A percentile compares a stretch with the other conserved stretches of the same genome.
Evolutionary conservation across 2,888 invertebrate species (phyloP).

Genomic region (Ariolimax columbianus): DNA sequence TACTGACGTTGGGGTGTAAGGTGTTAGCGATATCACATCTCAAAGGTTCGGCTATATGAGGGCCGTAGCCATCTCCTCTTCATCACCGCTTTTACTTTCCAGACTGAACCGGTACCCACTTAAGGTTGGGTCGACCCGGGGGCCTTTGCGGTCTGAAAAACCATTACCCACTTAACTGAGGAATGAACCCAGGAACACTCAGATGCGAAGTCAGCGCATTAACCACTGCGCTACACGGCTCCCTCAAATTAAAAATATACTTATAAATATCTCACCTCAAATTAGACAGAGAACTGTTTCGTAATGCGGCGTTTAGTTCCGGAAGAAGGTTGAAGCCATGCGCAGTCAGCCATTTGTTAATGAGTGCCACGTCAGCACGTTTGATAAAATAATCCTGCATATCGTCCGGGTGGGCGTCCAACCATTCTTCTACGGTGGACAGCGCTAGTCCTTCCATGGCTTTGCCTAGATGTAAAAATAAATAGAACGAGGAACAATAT

Average conservation of each 20-base stretch:
- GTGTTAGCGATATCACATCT: too few species aligned
- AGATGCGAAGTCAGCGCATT: too few species aligned
- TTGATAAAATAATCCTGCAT: slow-evolving; percentile 80
- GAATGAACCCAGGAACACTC: too few species aligned
- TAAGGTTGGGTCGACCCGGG: too few species aligned
- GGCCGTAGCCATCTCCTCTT: too few species aligned
- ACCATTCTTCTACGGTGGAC: slow-evolving; percentile 80
- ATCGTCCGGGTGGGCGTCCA: slow-evolving; percentile 80
- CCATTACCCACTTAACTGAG: too few species aligned
- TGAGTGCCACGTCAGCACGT: slow-evolving; percentile 79
- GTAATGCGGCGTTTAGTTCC: not conserved
- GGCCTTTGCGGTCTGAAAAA: too few species aligned
- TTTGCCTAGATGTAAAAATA: not conserved
- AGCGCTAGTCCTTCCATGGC: slow-evolving; percentile 58
- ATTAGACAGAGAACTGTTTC: slow-evolving; percentile 35
- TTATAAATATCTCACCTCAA: slow-evolving; percentile 5
- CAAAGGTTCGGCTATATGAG: too few species aligned
- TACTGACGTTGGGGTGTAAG: too few species aligned
- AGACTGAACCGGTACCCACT: too few species aligned
- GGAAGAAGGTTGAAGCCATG: slow-evolving; percentile 72
- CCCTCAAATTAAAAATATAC: not conserved
- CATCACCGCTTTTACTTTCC: too few species aligned
- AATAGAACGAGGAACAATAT: not conserved
- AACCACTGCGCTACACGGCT: too few species aligned
- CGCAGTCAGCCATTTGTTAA: slow-evolving; percentile 80